A percentile compares a stretch with the other conserved stretches of the same genome.
These are phyloP conservation scores for Acanthosepion lycidas DNA, from an alignment of 2,888 invertebrate genomes.

Conservation along the genomic window DNA sequence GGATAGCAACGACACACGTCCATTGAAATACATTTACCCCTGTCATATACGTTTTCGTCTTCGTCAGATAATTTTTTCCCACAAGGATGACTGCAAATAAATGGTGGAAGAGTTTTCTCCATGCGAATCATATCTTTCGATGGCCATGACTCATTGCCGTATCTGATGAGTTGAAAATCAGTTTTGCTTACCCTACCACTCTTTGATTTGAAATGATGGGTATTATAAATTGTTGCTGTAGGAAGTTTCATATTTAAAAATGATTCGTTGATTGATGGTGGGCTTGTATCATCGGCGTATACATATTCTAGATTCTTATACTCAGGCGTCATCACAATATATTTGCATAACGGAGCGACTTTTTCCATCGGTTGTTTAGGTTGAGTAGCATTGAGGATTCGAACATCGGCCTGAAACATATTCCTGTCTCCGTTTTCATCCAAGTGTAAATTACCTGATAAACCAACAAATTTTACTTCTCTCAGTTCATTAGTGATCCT, in stretches of 20 bases:
- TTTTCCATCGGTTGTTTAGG: too few species aligned
- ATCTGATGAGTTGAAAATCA: not conserved
- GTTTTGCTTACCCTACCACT: not conserved
- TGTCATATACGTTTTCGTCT: not conserved
- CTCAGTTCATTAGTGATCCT: conserved; percentile 52
- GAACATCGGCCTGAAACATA: conserved; percentile 55
- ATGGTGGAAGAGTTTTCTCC: not conserved
- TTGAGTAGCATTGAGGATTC: conserved; percentile 52
- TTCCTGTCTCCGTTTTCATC: conserved; percentile 56
- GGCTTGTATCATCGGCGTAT: too few species aligned
- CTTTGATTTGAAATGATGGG: not conserved
- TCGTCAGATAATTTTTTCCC: not conserved
- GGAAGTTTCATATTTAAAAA: not conserved
- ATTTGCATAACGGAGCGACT: too few species aligned
- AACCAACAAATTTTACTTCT: conserved; percentile 54
- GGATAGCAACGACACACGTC: conserved; percentile 51
- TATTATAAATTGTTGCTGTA: not conserved
- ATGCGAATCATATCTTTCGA: not conserved
- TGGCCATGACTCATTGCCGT: not conserved
- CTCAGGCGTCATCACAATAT: too few species aligned
- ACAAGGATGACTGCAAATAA: not conserved
- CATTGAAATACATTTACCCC: not conserved
- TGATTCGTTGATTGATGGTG: not conserved
- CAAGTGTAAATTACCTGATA: conserved; percentile 55
- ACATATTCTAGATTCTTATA: too few species aligned